These are phyloP conservation scores for Buceros bicornis DNA, from an alignment of 2,797 vertebrate species.

Conservation along the genomic window DNA sequence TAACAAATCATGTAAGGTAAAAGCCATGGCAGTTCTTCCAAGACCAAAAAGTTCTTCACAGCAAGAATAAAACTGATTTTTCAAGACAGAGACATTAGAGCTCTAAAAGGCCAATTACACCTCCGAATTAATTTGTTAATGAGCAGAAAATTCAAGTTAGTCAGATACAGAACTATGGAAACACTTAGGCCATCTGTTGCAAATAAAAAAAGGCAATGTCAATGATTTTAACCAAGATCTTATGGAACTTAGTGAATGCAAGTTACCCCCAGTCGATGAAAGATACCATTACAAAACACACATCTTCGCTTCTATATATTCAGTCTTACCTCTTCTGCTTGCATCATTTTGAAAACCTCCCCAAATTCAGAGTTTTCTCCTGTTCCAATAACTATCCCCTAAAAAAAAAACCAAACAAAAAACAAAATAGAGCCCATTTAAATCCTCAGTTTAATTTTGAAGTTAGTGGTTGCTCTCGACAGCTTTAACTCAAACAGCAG, in stretches of 20 bases:
- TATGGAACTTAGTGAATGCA: not conserved
- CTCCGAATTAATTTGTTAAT: not conserved
- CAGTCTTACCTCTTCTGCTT: slow-evolving; percentile 90
- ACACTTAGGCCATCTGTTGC: not conserved
- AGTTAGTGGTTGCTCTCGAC: not conserved
- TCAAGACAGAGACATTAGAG: not conserved
- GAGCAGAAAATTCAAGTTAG: not conserved
- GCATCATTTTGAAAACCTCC: slow-evolving; percentile 70
- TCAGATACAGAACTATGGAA: not conserved
- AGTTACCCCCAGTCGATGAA: not conserved
- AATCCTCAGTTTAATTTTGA: not conserved
- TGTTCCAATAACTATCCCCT: slow-evolving; percentile 99
- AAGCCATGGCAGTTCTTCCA: not conserved
- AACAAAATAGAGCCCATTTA: not conserved
- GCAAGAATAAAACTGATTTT: not conserved
- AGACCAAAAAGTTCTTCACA: not conserved
- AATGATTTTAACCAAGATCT: not conserved
- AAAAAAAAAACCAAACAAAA: not conserved
- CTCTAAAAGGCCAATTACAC: not conserved
- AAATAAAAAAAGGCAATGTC: not conserved
- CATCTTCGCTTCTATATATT: not conserved
- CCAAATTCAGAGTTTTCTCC: slow-evolving; percentile 87
- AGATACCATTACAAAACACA: not conserved
- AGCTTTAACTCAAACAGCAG: not conserved
- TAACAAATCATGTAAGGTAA: not conserved